Percentiles rank a stretch among this genome's conserved stretches.
Evolutionary conservation across 2,113 vertebrate genomes (phyloP).

Genomic region (Clupea harengus): DNA sequence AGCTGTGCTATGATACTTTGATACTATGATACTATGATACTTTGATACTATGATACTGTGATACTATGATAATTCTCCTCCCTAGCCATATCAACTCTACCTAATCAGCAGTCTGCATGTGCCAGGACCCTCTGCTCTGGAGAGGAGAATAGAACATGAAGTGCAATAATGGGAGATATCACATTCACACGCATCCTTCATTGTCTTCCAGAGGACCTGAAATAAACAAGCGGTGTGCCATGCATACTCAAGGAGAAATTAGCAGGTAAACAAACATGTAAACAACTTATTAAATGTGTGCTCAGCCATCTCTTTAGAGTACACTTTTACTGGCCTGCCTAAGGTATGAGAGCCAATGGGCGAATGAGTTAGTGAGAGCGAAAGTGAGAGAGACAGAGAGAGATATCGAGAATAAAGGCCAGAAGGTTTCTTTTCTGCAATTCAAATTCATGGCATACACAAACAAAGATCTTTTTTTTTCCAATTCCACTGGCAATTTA

Average conservation of each 20-base stretch:
- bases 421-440: slow-evolving; percentile 18
- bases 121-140: background rate
- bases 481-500: slow-evolving; percentile 33
- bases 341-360: background rate
- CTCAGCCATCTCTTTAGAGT: slow-evolving; percentile 28
- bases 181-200: slow-evolving; percentile 37
- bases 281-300: slow-evolving; percentile 33
- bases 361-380: background rate
- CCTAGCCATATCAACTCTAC: background rate
- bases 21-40: background rate
- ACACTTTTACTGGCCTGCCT: background rate
- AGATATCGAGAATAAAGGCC: background rate
- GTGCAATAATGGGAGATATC: slow-evolving; percentile 30
- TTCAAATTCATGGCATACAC: slow-evolving; percentile 25
- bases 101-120: background rate
- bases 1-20: background rate
- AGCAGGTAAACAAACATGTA: slow-evolving; percentile 35
- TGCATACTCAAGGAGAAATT: slow-evolving; percentile 37
- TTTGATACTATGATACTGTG: too few relatives aligned
- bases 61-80: background rate
- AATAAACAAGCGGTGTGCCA: slow-evolving; percentile 33
- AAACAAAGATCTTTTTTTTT: slow-evolving; percentile 14
- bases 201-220: slow-evolving; percentile 15
- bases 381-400: background rate
- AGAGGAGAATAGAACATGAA: background rate